These are phyloP conservation scores for Anabas testudineus DNA, from an alignment of 2,797 vertebrate genomes.

Conservation along the genomic window DNA sequence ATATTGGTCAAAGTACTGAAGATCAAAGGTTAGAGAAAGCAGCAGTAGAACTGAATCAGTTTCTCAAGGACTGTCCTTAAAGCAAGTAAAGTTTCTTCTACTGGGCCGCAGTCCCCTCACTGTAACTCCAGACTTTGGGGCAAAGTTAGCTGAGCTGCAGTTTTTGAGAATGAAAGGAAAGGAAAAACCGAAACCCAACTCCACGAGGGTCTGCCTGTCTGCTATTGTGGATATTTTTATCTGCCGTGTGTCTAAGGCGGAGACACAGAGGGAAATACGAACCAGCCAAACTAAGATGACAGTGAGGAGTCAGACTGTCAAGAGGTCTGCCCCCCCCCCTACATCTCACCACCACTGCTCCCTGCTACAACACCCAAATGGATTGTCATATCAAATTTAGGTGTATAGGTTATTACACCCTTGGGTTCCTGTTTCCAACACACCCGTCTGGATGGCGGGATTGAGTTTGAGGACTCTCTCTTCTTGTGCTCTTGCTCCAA, in stretches of 20 bases:
- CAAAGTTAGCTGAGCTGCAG: conserved; percentile 82
- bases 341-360: conserved; percentile 54
- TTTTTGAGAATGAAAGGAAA: conserved; percentile 86
- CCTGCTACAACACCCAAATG: conserved; percentile 87
- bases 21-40: background rate
- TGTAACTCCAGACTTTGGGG: conserved; percentile 79
- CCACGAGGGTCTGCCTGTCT: conserved; percentile 84
- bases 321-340: conserved; percentile 75
- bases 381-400: conserved; percentile 90
- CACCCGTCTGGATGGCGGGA: conserved; percentile 77
- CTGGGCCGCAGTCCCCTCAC: conserved; percentile 61
- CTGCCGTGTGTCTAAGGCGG: conserved; percentile 78
- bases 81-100: conserved; percentile 68
- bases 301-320: conserved; percentile 83
- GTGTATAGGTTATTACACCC: conserved; percentile 91
- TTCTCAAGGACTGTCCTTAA: conserved; percentile 78
- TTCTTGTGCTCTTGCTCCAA: conserved; percentile 58
- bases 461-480: conserved; percentile 80
- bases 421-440: conserved; percentile 85
- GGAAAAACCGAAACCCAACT: conserved; percentile 81
- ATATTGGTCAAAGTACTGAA: conserved; percentile 2
- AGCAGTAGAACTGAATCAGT: conserved; percentile 10
- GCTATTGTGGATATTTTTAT: conserved; percentile 88
- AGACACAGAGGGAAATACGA: conserved; percentile 85
- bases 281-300: conserved; percentile 84